A percentile compares a stretch with the other conserved stretches of the same genome.
These are phyloP conservation scores for Clitarchus hookeri DNA, from an alignment of 2,888 invertebrate genomes.

Conservation along the genomic window DNA sequence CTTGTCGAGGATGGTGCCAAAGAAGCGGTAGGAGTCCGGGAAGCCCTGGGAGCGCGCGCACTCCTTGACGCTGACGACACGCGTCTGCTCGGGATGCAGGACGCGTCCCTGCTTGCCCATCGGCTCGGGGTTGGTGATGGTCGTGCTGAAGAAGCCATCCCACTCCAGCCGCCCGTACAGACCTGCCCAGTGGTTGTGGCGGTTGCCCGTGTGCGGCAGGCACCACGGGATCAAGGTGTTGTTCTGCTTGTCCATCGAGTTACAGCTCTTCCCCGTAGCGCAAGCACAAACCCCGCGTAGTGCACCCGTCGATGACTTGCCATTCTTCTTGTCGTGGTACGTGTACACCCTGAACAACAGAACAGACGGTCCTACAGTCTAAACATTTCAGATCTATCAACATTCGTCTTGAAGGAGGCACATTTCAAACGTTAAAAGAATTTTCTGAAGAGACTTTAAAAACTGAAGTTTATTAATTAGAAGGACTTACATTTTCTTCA, in stretches of 20 bases:
- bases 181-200: conserved; percentile 87
- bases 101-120: conserved; percentile 91
- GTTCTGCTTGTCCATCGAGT: conserved; percentile 73
- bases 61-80: conserved; percentile 85
- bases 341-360: conserved; percentile 56
- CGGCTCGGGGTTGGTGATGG: conserved; percentile 84
- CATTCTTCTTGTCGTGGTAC: conserved; percentile 60
- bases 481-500: too few relatives aligned
- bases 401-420: too few relatives aligned
- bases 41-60: conserved; percentile 88
- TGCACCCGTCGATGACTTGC: conserved; percentile 56
- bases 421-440: too few relatives aligned
- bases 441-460: too few relatives aligned
- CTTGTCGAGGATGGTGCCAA: conserved; percentile 74
- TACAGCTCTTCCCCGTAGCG: conserved; percentile 67
- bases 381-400: too few relatives aligned
- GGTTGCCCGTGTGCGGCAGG: conserved; percentile 81
- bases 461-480: too few relatives aligned
- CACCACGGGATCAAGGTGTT: conserved; percentile 89
- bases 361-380: too few relatives aligned
- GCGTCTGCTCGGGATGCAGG: conserved; percentile 76
- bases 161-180: conserved; percentile 80
- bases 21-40: conserved; percentile 75
- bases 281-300: conserved; percentile 80
- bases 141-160: conserved; percentile 85